Conservation (phyloP, 2,113 vertebrate genomes). For the Pontoporia blainvillei region DNA sequence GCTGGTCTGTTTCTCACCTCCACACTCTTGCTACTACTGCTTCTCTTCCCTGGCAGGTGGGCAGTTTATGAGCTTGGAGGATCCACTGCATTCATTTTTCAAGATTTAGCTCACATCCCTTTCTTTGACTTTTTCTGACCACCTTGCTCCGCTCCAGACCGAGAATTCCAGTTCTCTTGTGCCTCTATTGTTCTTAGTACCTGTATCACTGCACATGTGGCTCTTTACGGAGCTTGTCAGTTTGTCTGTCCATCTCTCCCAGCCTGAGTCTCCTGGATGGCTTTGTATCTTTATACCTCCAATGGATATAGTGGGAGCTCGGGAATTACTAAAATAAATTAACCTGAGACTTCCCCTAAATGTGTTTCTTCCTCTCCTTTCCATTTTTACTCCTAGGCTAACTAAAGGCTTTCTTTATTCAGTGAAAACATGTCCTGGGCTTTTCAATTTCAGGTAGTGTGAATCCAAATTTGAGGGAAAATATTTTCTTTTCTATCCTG, state of each 20-base stretch:
- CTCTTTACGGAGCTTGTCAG: neutral
- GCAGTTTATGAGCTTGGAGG: neutral
- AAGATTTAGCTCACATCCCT: neutral
- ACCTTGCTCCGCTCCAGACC: neutral
- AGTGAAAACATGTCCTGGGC: neutral
- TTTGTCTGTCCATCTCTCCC: neutral
- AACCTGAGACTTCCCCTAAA: neutral
- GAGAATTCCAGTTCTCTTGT: neutral
- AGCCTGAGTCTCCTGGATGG: neutral
- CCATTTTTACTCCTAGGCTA: neutral
- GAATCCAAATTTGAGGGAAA: neutral
- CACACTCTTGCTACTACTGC: neutral
- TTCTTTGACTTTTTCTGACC: neutral
- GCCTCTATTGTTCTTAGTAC: neutral
- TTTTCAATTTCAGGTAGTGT: neutral
- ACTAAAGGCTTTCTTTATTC: neutral
- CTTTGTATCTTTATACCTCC: neutral
- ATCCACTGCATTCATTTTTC: neutral
- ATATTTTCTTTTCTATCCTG: neutral
- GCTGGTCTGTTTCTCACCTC: neutral
- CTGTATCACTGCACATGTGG: rapidly evolving
- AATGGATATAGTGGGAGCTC: neutral
- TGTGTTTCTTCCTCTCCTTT: neutral
- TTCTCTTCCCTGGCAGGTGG: neutral
- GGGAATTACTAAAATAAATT: neutral